Base-by-base conservation (phyloP, 2,113 vertebrate genomes). In the Brachyhypopomus gauderio region DNA sequence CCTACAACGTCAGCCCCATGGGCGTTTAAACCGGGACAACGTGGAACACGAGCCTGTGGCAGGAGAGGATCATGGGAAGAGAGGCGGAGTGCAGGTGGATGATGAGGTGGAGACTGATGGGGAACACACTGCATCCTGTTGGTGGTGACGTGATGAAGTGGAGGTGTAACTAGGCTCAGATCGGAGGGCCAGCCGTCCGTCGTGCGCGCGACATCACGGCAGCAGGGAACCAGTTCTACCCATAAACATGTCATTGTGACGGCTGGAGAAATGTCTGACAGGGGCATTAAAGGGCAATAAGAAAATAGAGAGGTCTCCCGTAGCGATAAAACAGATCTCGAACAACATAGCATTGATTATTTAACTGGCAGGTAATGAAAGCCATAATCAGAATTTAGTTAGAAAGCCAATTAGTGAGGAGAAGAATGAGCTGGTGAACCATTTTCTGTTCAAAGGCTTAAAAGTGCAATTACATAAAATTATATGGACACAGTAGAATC, bases 391-490 rank as follows among this genome's bases (percentile, higher is more conserved):
- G 63, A 84, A 81, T 83, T 59, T 72, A 9, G 30, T 36, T 41
- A 36, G 27, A 78, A 66, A 80, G 25, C 66, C 66, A 75, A 77
- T 85, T 79, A 74, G 79, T 70, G 38, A 34, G 17, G 30, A 34
- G 76, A 71, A n/a, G 0, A 36, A 12, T 14, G 20, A 58, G 72
- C 63, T 60, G 12, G 25, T 25, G 27, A 69, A 23, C 55, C 14
- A 5, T 27, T 52, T 60, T 72, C 25, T 5, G 52, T 56, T 25
- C 30, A 67, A 70, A 30, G 55, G 30, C 16, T 56, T 58, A 22
- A 80, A 79, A 78, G 75, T 25, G 72, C 52, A 70, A 84, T 84
- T 81, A 78, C 2, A 23, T 56, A 19, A 84, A 77, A 86, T 84
- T 75, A 82, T 5, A 82, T 25, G 48, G 62, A 70, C 20, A 14